phyloP scores from a whole-genome alignment of 2,113 vertebrate species.

The Cephalopterus ornatus region DNA sequence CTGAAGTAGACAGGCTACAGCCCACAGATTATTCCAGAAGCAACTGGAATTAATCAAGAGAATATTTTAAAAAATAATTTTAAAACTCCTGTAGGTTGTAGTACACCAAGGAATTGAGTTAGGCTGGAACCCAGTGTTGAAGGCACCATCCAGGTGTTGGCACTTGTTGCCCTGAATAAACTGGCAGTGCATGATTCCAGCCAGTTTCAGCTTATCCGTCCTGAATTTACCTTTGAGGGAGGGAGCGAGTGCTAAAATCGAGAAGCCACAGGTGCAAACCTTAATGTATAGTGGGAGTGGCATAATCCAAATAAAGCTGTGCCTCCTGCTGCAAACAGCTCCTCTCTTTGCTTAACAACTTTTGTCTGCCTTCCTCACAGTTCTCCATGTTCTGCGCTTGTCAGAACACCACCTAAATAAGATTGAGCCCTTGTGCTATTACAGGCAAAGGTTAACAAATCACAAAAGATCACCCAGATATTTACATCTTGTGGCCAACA shows the following conservation, averaged over 20 bases:
- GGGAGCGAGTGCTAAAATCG: not conserved
- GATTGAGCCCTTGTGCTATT: not conserved
- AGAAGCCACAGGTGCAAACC: not conserved
- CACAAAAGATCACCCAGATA: not conserved
- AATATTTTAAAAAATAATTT: not conserved
- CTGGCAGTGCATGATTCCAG: not conserved
- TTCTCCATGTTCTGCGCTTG: not conserved
- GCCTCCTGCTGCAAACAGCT: not conserved
- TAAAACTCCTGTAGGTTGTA: not conserved
- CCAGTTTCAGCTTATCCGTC: not conserved
- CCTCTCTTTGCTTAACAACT: not conserved
- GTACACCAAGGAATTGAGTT: not conserved
- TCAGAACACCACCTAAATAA: not conserved
- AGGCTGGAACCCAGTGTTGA: not conserved
- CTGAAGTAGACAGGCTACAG: not conserved
- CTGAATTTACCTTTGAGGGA: not conserved
- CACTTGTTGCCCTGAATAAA: not conserved
- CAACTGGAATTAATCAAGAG: not conserved
- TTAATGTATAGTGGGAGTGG: not conserved
- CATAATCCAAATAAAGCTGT: not conserved
- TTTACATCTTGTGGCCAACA: accelerated
- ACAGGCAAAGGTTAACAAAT: not conserved
- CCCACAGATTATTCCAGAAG: not conserved
- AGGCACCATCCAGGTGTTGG: not conserved
- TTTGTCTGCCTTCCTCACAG: not conserved